Percentiles rank a stretch among this genome's conserved stretches.
phyloP scores from a whole-genome alignment of 2,113 vertebrate genomes.

The Tor tambroides region DNA sequence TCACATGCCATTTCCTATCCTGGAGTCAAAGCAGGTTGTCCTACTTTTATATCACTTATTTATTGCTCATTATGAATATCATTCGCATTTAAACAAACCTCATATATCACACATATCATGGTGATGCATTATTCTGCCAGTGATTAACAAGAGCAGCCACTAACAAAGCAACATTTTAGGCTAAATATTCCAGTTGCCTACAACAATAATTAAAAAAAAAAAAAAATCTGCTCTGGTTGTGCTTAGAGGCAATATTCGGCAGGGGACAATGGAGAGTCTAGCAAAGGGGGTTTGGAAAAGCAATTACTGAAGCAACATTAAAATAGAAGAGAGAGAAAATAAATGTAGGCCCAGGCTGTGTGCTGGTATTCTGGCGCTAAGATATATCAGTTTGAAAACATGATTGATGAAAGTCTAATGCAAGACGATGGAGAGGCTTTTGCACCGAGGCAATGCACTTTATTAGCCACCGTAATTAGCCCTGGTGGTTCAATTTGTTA shows the following conservation, averaged over 20 bases:
- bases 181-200: conserved; percentile 44
- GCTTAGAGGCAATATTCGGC: conserved; percentile 60
- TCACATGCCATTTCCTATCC: conserved; percentile 37
- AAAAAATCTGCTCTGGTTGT: conserved; percentile 74
- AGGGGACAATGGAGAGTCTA: conserved; percentile 9
- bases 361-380: conserved; percentile 76
- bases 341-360: conserved; percentile 79
- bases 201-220: conserved; percentile 61
- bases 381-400: conserved; percentile 85
- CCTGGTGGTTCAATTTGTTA: conserved; percentile 92
- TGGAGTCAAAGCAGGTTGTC: conserved; percentile 54
- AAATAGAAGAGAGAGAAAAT: conserved; percentile 68
- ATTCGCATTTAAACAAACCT: conserved; percentile 64
- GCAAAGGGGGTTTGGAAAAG: conserved; percentile 68
- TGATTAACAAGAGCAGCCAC: conserved; percentile 58
- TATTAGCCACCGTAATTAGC: conserved; percentile 99
- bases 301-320: conserved; percentile 88
- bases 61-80: conserved; percentile 67
- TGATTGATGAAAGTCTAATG: conserved; percentile 97
- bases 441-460: conserved; percentile 89
- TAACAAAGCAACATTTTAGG: conserved; percentile 53
- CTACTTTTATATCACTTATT: conserved; percentile 65
- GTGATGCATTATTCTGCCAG: conserved; percentile 60
- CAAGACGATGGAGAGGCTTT: conserved; percentile 89
- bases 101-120: conserved; percentile 60